Conservation (phyloP, 2,888 invertebrate genomes). For the Lasioglossum figueresi region DNA sequence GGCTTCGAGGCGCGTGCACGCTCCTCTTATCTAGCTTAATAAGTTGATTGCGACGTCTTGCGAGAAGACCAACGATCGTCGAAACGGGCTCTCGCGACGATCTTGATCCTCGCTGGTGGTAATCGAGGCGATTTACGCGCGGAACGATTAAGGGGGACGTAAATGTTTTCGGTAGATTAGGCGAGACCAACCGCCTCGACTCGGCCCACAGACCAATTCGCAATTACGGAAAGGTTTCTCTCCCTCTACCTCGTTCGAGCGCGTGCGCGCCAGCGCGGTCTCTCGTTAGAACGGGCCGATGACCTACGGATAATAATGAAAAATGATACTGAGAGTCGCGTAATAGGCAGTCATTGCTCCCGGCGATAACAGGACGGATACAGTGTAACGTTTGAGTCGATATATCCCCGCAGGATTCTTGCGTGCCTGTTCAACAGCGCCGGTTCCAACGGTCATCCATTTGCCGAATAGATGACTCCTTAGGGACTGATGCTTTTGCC, state of each 20-base stretch:
- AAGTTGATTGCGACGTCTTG: conserved; percentile 61
- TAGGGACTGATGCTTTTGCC: conserved; percentile 66
- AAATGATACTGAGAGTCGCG: conserved; percentile 49
- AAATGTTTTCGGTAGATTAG: conserved; percentile 49
- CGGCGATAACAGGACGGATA: conserved; percentile 54
- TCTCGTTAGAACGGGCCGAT: conserved; percentile 37
- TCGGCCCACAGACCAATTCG: conserved; percentile 33
- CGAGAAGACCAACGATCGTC: conserved; percentile 47
- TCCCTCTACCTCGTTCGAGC: not conserved
- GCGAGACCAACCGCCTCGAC: not conserved
- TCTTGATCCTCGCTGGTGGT: conserved; percentile 37
- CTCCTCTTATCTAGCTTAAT: conserved; percentile 54
- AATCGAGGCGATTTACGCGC: conserved; percentile 52
- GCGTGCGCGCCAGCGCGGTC: not conserved
- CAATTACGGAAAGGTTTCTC: conserved; percentile 43
- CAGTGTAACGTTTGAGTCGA: conserved; percentile 61
- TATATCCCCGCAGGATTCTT: conserved; percentile 66
- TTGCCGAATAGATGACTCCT: conserved; percentile 70
- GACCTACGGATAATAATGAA: conserved; percentile 57
- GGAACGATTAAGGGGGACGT: conserved; percentile 44
- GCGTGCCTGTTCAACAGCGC: conserved; percentile 50
- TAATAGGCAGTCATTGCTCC: conserved; percentile 58
- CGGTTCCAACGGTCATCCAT: conserved; percentile 65
- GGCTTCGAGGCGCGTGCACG: not conserved
- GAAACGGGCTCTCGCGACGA: conserved; percentile 29